These are phyloP conservation scores for Aplocera efformata DNA, from an alignment of 2,888 invertebrate genomes.

Conservation along the genomic window DNA sequence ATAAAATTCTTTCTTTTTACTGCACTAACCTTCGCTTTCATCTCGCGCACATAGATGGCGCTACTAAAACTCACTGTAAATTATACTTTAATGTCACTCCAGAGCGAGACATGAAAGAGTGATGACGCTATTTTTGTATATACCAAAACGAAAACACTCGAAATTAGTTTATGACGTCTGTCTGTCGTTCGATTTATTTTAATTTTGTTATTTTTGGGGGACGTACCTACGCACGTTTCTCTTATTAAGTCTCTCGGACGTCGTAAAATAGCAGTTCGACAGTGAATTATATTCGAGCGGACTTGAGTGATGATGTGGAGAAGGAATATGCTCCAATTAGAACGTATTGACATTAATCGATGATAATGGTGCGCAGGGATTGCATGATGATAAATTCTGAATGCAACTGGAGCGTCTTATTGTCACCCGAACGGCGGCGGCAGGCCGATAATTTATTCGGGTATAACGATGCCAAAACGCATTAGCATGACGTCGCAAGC, in stretches of 20 bases:
- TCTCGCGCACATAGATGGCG: slow-evolving; percentile 67
- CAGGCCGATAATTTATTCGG: slow-evolving; percentile 38
- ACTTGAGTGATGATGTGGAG: slow-evolving; percentile 58
- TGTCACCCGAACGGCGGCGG: slow-evolving; percentile 31
- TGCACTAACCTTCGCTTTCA: slow-evolving; percentile 64
- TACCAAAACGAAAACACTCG: slow-evolving; percentile 78
- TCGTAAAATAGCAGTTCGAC: slow-evolving; percentile 65
- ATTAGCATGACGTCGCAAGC: slow-evolving; percentile 32
- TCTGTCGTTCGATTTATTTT: slow-evolving; percentile 80
- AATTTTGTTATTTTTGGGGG: slow-evolving; percentile 77
- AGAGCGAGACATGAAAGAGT: slow-evolving; percentile 74
- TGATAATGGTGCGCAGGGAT: slow-evolving; percentile 39
- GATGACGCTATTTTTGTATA: slow-evolving; percentile 75
- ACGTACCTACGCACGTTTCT: slow-evolving; percentile 44
- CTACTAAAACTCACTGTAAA: slow-evolving; percentile 65
- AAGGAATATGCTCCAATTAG: slow-evolving; percentile 45
- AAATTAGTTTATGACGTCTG: slow-evolving; percentile 81
- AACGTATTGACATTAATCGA: slow-evolving; percentile 59
- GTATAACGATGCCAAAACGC: slow-evolving; percentile 39
- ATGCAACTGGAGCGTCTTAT: slow-evolving; percentile 37
- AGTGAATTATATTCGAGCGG: slow-evolving; percentile 65
- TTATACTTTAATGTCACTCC: slow-evolving; percentile 75
- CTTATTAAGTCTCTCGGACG: slow-evolving; percentile 65
- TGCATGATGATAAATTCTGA: slow-evolving; percentile 36
- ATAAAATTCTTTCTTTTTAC: slow-evolving; percentile 65